Evolutionary conservation across 2,113 vertebrate genomes (phyloP), one percentile per base, ranked within the genome.

Genomic region (Calidris pugnax): DNA sequence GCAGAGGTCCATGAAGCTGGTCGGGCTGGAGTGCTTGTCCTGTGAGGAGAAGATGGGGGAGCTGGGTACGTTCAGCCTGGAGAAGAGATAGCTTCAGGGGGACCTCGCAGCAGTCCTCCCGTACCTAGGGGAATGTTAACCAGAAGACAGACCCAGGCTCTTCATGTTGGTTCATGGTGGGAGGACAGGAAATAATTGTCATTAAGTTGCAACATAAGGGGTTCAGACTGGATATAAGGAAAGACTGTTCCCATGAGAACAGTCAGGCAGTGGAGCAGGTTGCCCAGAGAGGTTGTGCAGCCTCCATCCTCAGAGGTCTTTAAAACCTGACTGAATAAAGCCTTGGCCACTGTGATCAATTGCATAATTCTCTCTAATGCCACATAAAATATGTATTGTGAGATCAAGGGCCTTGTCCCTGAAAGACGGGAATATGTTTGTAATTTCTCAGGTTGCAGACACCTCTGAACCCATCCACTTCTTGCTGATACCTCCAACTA

Each of bases 1-100:
- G 39, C 0, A 0, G 27, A 77, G 18, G 18, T 45, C 45, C 6
- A 2, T 57, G 17, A 43, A 60, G 12, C 17, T 51, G 14, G 26
- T 14, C 1, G 4, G 28, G 8, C n/a, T 95, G 39, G n/a, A 63
- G 30, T 8, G 12, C 51, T 68, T 69, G n/a, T 50, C 32, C 35
- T 73, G 22, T 39, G 39, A 76, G 32, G 39, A 74, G 22, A 86
- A 57, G 37, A 22, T 50, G 17, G 7, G 16, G 26, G 10, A 73
- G 5, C 26, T 80, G 22, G 5, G 15, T 8, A 24, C 47, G 56
- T 62, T 77, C 69, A 82, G 18, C 14, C 39, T 43, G 41, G 35
- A 59, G 53, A 64, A 89, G 55, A 48, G 19, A 39, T 23, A 22
- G 59, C 9, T 64, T 76, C 20, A 55, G 10, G 28, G 22, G 14